Percentiles rank a stretch among this genome's conserved stretches.
Conservation (phyloP, 2,797 vertebrate genomes). For the Falco peregrinus region DNA sequence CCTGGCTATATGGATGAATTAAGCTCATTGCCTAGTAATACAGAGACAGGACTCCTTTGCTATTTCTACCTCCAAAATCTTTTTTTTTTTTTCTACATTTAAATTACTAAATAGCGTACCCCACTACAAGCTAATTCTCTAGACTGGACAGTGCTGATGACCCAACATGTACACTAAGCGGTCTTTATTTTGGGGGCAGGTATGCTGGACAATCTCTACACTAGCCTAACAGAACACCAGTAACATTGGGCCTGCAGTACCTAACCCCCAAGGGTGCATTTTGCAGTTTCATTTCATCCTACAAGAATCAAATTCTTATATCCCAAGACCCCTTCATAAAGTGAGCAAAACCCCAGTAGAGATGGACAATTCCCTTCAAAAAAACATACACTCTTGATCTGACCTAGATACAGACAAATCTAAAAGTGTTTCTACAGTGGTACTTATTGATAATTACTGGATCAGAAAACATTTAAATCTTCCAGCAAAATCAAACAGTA, state of each 20-base stretch:
- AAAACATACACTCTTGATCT: neutral
- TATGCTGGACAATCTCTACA: neutral
- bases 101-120: neutral
- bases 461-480: neutral
- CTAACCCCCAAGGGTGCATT: neutral
- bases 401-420: neutral
- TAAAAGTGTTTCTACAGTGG: neutral
- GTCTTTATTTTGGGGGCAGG: neutral
- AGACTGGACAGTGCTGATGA: neutral
- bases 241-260: neutral
- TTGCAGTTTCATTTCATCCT: neutral
- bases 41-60: neutral
- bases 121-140: neutral
- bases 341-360: fast-evolving
- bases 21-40: neutral
- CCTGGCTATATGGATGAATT: neutral
- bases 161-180: neutral
- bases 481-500: neutral
- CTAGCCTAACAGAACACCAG: neutral
- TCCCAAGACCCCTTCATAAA: neutral
- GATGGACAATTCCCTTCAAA: neutral
- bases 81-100: neutral
- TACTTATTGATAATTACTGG: neutral
- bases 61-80: neutral
- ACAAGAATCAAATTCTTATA: neutral